These are phyloP conservation scores for Grammomys surdaster DNA, from an alignment of 2,113 vertebrate genomes.

Conservation along the genomic window DNA sequence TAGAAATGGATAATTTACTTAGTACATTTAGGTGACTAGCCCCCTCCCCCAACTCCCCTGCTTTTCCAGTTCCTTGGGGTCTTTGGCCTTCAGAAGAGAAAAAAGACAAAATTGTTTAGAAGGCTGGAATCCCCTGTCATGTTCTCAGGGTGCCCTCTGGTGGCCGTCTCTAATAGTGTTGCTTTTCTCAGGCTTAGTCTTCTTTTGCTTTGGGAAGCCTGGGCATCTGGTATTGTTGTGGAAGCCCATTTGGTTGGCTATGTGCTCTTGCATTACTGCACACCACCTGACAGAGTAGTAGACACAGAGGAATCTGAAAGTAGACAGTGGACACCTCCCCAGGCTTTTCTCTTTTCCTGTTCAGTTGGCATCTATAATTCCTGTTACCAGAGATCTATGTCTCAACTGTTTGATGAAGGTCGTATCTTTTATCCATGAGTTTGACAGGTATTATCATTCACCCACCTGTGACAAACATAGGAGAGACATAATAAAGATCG, in stretches of 20 bases:
- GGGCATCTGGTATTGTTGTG: neutral
- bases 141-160: constrained; percentile 79
- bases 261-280: neutral
- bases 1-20: constrained; percentile 7
- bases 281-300: neutral
- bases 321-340: neutral
- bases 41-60: rapidly evolving
- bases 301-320: neutral
- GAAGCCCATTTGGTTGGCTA: neutral
- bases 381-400: neutral
- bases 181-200: neutral
- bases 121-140: neutral
- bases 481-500: neutral
- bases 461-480: neutral
- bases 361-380: neutral
- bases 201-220: neutral
- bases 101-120: neutral
- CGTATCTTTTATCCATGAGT: neutral
- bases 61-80: neutral
- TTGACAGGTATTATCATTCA: neutral
- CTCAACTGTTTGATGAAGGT: neutral
- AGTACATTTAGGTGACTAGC: neutral
- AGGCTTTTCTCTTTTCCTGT: neutral
- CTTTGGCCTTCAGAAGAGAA: neutral
- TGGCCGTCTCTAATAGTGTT: constrained; percentile 53